Conservation (phyloP, 2,888 invertebrate genomes). For the Coenonympha glycerion region DNA sequence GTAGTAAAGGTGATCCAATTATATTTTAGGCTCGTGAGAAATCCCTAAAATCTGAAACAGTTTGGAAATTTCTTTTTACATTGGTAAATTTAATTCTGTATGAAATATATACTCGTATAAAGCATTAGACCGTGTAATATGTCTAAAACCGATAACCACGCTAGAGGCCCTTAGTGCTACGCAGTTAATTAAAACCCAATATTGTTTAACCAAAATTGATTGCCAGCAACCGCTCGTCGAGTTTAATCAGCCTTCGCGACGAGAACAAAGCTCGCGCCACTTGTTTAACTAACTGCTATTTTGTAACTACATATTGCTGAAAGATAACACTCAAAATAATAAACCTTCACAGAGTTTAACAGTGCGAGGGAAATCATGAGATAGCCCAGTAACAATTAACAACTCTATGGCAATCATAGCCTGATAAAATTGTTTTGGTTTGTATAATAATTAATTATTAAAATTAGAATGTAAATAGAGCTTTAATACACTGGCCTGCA, state of each 20-base stretch:
- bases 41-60: too few species aligned
- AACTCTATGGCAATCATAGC: not conserved
- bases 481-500: too few species aligned
- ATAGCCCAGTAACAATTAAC: not conserved
- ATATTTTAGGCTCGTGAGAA: too few species aligned
- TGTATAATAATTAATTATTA: too few species aligned
- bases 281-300: slow-evolving; percentile 34
- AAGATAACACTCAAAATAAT: not conserved
- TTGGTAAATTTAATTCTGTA: not conserved
- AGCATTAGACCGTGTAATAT: not conserved
- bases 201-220: slow-evolving; percentile 75
- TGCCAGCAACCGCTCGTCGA: slow-evolving; percentile 37
- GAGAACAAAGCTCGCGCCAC: slow-evolving; percentile 35
- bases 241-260: slow-evolving; percentile 39
- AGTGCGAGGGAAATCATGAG: not conserved
- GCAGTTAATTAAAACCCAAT: slow-evolving; percentile 73
- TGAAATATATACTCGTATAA: not conserved
- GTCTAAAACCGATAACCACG: not conserved
- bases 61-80: too few species aligned
- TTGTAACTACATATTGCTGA: slow-evolving; percentile 27
- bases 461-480: too few species aligned
- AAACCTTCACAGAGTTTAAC: not conserved
- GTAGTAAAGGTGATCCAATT: too few species aligned
- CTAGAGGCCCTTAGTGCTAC: slow-evolving; percentile 5
- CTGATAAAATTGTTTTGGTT: too few species aligned